Base-by-base conservation (phyloP, 23 tunicate genomes). In the Halocynthia roretzi region DNA sequence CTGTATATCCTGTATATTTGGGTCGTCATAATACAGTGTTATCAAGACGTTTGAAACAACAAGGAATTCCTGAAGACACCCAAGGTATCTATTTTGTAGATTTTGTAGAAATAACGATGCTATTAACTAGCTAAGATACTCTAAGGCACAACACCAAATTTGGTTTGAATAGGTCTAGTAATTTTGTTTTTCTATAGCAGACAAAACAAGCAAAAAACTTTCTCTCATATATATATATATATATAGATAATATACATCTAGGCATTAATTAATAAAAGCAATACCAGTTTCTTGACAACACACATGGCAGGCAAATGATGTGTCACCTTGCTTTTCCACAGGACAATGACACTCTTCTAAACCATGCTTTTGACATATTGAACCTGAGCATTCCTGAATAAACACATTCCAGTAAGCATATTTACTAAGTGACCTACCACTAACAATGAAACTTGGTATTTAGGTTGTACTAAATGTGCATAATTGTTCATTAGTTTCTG, bases 301-400 rank as follows among this genome's bases (percentile, higher is more conserved):
- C n/a, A 90, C 93, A 58, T 94, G 99, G 68, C 99, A 94, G 22
- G 86, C 72, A 6, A 68, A 53, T 11, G 78, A 77, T 10, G 62
- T 56, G 49, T 57, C 80, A 9, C 66, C 80, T 9, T 77, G 93
- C 51, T 58, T 71, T 23, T 93, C 87, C 6, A 86, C 87, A 18
- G 80, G 51, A 67, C 99, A 96, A 56, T 81, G 80, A 78, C 99
- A 96, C 20, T 75, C 71, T 54, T 90, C 93, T 76, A 83, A 54
- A 10, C 77, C 86, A 6, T 68, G 12, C 9, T 8, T 77, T 8
- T 51, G 62, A 76, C 99, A 96, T 61, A 84, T 83, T 7, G 93
- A 85, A 21, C 93, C 96, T 5, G 90, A 68, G 70, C 99, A 96
- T 78, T 85, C 88, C 96, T 92, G 75, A 52, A 7, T 21, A 68